These are phyloP conservation scores for Lepus europaeus DNA, from an alignment of 2,113 vertebrate species.

Conservation along the genomic window DNA sequence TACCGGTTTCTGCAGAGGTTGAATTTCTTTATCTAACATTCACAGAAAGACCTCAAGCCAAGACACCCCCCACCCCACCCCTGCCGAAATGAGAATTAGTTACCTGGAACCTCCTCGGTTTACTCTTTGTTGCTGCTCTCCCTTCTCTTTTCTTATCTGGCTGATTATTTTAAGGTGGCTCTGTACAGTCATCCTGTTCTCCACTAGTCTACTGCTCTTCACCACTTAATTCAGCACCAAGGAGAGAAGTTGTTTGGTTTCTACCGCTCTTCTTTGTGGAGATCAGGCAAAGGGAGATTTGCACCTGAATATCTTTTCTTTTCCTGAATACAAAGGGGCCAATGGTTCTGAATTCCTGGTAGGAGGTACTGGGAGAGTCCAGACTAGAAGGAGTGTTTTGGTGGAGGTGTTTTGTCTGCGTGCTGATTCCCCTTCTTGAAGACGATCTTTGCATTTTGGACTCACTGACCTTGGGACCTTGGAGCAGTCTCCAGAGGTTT, in stretches of 20 bases:
- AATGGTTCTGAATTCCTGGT: not conserved
- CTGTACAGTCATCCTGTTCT: conserved; percentile 41
- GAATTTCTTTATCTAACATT: conserved; percentile 84
- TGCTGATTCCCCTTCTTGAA: not conserved
- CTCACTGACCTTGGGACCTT: not conserved
- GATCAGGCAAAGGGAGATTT: conserved; percentile 43
- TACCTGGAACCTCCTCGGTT: conserved; percentile 33
- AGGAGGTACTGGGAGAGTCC: not conserved
- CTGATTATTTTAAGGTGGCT: conserved; percentile 78
- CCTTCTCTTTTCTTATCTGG: conserved; percentile 25
- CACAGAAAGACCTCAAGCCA: conserved; percentile 77
- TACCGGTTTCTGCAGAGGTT: conserved; percentile 78
- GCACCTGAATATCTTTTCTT: not conserved
- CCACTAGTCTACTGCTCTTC: not conserved
- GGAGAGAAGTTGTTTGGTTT: not conserved
- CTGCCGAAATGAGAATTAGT: conserved; percentile 65
- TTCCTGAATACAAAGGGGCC: not conserved
- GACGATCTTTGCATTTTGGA: not conserved
- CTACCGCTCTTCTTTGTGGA: not conserved
- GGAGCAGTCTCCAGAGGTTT: not conserved
- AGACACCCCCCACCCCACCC: not conserved
- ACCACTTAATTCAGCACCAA: not conserved
- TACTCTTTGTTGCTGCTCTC: not conserved
- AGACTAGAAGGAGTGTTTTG: not conserved
- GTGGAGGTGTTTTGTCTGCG: not conserved